Conservation (phyloP, 2,888 invertebrate species). For the Plusia festucae region DNA sequence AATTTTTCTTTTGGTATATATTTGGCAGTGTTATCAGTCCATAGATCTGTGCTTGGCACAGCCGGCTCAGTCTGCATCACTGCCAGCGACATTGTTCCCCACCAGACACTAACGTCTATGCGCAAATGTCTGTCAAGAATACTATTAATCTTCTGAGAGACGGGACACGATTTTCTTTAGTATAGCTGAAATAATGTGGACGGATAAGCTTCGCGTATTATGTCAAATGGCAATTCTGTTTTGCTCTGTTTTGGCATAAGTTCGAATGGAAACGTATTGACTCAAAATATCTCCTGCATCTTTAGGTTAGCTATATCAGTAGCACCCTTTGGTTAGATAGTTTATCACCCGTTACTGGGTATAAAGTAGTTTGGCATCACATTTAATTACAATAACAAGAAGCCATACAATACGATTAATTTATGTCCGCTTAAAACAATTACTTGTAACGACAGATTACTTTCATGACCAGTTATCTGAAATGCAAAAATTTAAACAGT, state of each 20-base stretch:
- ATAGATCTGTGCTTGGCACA: slow-evolving; percentile 77
- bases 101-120: slow-evolving; percentile 70
- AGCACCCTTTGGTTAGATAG: neutral
- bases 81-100: slow-evolving; percentile 67
- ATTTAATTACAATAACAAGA: slow-evolving; percentile 36
- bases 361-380: slow-evolving; percentile 32
- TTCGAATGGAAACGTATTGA: slow-evolving; percentile 31
- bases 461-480: slow-evolving; percentile 47
- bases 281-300: slow-evolving; percentile 9
- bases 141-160: slow-evolving; percentile 78
- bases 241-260: slow-evolving; percentile 39
- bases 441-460: slow-evolving; percentile 28
- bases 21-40: slow-evolving; percentile 72
- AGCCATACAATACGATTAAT: slow-evolving; percentile 32
- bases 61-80: slow-evolving; percentile 56
- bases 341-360: slow-evolving; percentile 19
- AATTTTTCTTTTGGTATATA: slow-evolving; percentile 60
- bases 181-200: slow-evolving; percentile 36
- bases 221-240: slow-evolving; percentile 27
- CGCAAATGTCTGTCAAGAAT: slow-evolving; percentile 79
- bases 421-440: slow-evolving; percentile 46
- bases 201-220: slow-evolving; percentile 51
- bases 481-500: too few relatives aligned
- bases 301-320: neutral
- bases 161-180: slow-evolving; percentile 51